Evolutionary conservation across 2,113 vertebrate genomes (phyloP), one percentile per base, ranked within the genome.

Genomic region (Spermophilus dauricus): DNA sequence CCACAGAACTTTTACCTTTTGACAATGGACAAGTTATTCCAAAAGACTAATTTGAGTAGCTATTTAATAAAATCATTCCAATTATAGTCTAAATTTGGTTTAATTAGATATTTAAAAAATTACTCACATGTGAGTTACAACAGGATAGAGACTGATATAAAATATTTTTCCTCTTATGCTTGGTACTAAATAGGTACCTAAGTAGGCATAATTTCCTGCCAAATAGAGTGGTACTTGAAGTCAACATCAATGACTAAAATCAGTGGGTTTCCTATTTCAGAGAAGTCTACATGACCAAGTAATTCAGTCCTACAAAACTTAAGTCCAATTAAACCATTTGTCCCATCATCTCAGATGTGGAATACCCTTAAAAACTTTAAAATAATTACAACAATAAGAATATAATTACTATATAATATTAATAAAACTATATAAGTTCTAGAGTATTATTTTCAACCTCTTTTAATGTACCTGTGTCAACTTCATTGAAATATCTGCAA

Each of bases 1-100:
- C 9, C 17, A 91, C 6, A 94, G 37, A 80, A 91, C 72, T 80
- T 88, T 94, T 80, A 51, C 70, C 80, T 89, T 83, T 88, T 95
- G 45, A 94, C 89, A 95, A 67, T 75, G 37, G 85, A 92, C 34
- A 94, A 94, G 32, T 13, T 84, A 92, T 75, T 80, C 77, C 77
- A 92, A 94, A 83, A 91, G 26, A 88, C 14, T 58, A 85, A 86
- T 73, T 0, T 96, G 61, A 96, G 72, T 58, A 58, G 24, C 17
- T 61, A 80, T 37, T 81, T 94, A 93, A 81, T 34, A 96, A 94
- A 94, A 95, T 77, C 72, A 95, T 70, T 86, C 26, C 42, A 84
- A 76, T 88, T 93, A 77, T 0, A 81, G 34, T 84, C n/a, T 91
- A 90, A 93, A 65, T 16, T 91, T 24, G 7, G 20, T 87, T 93